These are phyloP conservation scores for Xanthorhoe designata DNA, from an alignment of 2,888 invertebrate genomes.

Conservation along the genomic window DNA sequence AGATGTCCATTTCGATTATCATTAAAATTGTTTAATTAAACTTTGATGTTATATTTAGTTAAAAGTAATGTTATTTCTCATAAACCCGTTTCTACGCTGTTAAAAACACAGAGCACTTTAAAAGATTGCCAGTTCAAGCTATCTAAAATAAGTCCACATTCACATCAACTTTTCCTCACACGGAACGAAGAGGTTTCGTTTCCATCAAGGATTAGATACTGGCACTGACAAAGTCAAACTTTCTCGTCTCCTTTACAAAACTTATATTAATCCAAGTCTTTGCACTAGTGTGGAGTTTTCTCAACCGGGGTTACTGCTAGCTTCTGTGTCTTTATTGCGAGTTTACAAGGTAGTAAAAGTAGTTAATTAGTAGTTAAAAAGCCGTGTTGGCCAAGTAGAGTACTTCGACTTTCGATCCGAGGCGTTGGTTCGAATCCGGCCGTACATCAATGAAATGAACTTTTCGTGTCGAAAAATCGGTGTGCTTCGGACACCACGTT, in stretches of 20 bases:
- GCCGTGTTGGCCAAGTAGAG: no score
- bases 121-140: not conserved
- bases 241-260: slow-evolving; percentile 22
- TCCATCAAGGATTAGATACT: slow-evolving; percentile 16
- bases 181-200: slow-evolving; percentile 13
- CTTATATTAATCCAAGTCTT: slow-evolving; percentile 27
- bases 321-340: not conserved
- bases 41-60: no score
- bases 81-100: not conserved
- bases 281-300: slow-evolving; percentile 7
- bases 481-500: no score
- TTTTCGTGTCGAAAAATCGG: no score
- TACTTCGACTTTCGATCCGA: no score
- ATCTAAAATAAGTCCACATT: slow-evolving; percentile 2
- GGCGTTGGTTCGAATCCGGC: no score
- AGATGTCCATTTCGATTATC: no score
- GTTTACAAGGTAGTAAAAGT: no score
- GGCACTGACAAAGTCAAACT: slow-evolving; percentile 28
- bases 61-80: no score
- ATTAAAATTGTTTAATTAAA: no score
- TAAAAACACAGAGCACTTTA: not conserved
- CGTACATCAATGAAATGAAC: no score
- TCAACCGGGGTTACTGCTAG: not conserved
- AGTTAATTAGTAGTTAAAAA: no score
- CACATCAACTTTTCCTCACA: slow-evolving; percentile 19